A percentile compares a stretch with the other conserved stretches of the same genome.
These are phyloP conservation scores for Tethya wilhelma DNA, from an alignment of 37 sponge, comb jelly and placozoan species.

Conservation along the genomic window DNA sequence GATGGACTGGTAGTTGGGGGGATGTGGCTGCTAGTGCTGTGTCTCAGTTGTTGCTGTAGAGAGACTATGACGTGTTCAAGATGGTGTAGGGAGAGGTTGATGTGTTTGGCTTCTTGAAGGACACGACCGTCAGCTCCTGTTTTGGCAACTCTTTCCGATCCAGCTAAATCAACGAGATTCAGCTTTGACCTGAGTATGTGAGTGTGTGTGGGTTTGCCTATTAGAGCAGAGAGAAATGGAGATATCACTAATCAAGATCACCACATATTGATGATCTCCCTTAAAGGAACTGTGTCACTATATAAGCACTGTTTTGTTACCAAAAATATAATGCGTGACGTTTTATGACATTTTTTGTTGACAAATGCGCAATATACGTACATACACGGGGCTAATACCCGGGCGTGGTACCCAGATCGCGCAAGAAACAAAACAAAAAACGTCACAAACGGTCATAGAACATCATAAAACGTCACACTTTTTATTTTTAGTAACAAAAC, in stretches of 20 bases:
- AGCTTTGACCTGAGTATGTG: constrained; percentile 78
- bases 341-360: too few species aligned
- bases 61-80: constrained; percentile 90
- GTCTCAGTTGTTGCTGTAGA: constrained; percentile 60
- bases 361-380: too few species aligned
- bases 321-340: too few species aligned
- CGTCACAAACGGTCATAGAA: too few species aligned
- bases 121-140: constrained; percentile 72
- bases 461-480: too few species aligned
- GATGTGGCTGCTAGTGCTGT: neutral
- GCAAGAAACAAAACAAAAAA: too few species aligned
- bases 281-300: neutral
- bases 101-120: constrained; percentile 85
- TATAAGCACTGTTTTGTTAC: neutral
- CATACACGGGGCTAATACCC: too few species aligned
- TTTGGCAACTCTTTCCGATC: constrained; percentile 91
- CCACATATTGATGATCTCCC: too few species aligned
- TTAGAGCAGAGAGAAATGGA: too few species aligned
- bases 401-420: too few species aligned
- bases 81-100: constrained; percentile 90
- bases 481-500: too few species aligned
- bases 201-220: neutral
- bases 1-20: neutral
- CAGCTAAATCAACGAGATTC: constrained; percentile 91
- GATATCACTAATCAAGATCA: too few species aligned